Percentiles rank a stretch among this genome's conserved stretches.
Evolutionary conservation across 2,888 invertebrate genomes (phyloP).

Genomic region (Adelphocoris suturalis): DNA sequence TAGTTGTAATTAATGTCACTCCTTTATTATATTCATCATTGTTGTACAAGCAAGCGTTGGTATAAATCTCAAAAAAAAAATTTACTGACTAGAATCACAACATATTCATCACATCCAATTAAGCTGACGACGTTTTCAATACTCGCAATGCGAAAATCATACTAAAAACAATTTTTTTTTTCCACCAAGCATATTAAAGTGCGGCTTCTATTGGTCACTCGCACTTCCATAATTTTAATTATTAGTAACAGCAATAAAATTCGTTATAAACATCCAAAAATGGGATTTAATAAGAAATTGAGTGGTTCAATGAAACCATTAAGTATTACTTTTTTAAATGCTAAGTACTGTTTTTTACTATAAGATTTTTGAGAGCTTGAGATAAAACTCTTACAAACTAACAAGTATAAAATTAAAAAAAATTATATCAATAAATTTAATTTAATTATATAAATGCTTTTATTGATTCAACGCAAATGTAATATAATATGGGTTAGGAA

Average conservation of each 20-base stretch:
- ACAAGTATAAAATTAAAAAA: slow-evolving; percentile 72
- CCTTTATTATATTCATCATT: slow-evolving; percentile 40
- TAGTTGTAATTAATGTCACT: neutral
- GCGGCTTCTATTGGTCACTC: slow-evolving; percentile 71
- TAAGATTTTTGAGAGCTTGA: neutral
- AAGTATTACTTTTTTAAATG: neutral
- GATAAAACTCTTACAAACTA: slow-evolving; percentile 44
- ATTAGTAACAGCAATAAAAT: slow-evolving; percentile 63
- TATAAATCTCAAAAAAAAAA: slow-evolving; percentile 48
- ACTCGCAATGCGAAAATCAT: neutral
- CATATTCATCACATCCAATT: slow-evolving; percentile 66
- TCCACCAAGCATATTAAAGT: slow-evolving; percentile 65
- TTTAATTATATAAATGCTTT: slow-evolving; percentile 24
- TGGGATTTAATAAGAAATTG: neutral
- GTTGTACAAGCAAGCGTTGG: slow-evolving; percentile 50
- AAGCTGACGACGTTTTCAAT: slow-evolving; percentile 45
- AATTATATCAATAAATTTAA: slow-evolving; percentile 68
- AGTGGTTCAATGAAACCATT: slow-evolving; percentile 1
- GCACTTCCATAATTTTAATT: slow-evolving; percentile 60
- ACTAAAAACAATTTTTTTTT: neutral
- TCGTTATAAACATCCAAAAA: slow-evolving; percentile 32
- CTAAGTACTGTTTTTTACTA: neutral
- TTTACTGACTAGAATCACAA: slow-evolving; percentile 64
- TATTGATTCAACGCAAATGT: neutral
- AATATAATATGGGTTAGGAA: neutral